These are phyloP conservation scores for Perizoma affinitatum DNA, from an alignment of 2,888 invertebrate species.

Conservation along the genomic window DNA sequence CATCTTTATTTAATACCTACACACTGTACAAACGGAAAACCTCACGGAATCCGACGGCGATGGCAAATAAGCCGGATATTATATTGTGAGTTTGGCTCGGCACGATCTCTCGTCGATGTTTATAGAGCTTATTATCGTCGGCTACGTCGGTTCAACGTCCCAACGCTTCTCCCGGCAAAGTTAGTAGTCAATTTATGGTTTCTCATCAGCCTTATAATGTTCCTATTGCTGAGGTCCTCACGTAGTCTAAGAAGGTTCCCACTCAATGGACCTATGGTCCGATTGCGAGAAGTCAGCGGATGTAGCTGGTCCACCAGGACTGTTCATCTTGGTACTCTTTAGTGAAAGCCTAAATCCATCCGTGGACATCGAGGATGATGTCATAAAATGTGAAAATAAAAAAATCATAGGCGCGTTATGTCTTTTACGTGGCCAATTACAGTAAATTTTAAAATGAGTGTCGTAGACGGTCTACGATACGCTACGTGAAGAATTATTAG, in stretches of 20 bases:
- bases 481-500: constrained; percentile 5
- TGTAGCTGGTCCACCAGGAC: too few species aligned
- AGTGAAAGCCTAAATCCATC: too few species aligned
- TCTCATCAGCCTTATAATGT: not conserved
- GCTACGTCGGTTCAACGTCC: constrained; percentile 74
- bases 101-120: constrained; percentile 75
- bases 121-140: constrained; percentile 69
- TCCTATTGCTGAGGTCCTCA: too few species aligned
- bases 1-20: constrained; percentile 11
- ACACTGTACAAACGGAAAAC: constrained; percentile 55
- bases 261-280: too few species aligned
- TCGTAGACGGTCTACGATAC: constrained; percentile 18
- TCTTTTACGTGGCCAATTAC: not conserved
- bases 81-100: constrained; percentile 69
- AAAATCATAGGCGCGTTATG: too few species aligned
- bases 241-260: too few species aligned
- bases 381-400: too few species aligned
- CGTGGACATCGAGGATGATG: too few species aligned
- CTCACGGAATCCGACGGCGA: constrained; percentile 66
- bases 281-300: too few species aligned
- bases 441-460: not conserved
- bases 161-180: constrained; percentile 46
- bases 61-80: constrained; percentile 75
- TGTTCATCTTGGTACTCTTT: too few species aligned
- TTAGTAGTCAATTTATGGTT: constrained; percentile 43